A percentile compares a stretch with the other conserved stretches of the same genome.
These are phyloP conservation scores for Napeogenes sylphis DNA, from an alignment of 2,888 invertebrate species.

Conservation along the genomic window DNA sequence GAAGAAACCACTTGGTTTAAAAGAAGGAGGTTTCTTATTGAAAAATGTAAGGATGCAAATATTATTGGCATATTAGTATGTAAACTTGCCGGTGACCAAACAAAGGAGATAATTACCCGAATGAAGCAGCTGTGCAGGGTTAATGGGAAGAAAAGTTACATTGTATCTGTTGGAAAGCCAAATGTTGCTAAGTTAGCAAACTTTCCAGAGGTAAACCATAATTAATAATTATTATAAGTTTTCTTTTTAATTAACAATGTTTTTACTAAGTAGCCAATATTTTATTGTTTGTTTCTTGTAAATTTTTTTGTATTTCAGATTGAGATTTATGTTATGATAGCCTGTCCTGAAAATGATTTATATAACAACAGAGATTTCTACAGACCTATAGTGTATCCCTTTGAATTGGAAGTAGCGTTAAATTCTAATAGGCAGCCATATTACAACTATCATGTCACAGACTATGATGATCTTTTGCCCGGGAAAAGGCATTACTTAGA, in stretches of 20 bases:
- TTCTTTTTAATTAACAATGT: not conserved
- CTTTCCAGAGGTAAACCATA: constrained; percentile 85
- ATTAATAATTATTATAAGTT: not conserved
- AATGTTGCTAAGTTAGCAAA: constrained; percentile 97
- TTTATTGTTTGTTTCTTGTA: too few relatives aligned
- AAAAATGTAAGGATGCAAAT: constrained; percentile 93
- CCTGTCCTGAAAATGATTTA: constrained; percentile 93
- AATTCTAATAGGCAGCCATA: constrained; percentile 77
- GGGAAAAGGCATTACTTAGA: constrained; percentile 76
- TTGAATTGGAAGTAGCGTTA: constrained; percentile 92
- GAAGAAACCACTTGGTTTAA: constrained; percentile 80
- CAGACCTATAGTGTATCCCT: constrained; percentile 93
- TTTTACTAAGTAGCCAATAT: not conserved
- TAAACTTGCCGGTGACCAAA: constrained; percentile 90
- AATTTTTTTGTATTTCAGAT: constrained; percentile 74
- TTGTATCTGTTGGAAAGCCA: constrained; percentile 95
- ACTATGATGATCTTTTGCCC: constrained; percentile 85
- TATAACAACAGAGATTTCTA: constrained; percentile 91
- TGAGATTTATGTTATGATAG: constrained; percentile 93
- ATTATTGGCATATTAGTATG: constrained; percentile 94
- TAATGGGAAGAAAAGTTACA: constrained; percentile 91
- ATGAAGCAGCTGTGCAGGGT: constrained; percentile 84
- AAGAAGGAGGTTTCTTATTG: constrained; percentile 88
- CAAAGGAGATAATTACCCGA: constrained; percentile 84
- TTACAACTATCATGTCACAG: constrained; percentile 81